Conservation (phyloP, 2,888 invertebrate species). For the Amiota minor region DNA sequence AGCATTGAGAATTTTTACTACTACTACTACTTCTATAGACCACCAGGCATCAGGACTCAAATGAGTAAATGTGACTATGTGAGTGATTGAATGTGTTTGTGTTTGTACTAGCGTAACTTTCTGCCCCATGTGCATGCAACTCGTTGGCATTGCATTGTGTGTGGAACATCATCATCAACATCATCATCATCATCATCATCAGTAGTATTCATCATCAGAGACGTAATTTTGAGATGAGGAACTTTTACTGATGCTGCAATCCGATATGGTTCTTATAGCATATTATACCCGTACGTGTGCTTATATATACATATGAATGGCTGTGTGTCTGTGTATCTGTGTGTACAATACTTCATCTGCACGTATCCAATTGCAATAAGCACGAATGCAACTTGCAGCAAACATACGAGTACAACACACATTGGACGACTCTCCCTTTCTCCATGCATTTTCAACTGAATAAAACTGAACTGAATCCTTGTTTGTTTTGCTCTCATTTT, state of each 20-base stretch:
- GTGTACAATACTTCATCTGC: neutral
- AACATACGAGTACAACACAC: neutral
- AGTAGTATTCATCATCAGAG: slow-evolving; percentile 24
- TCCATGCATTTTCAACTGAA: no score
- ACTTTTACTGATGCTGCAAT: slow-evolving; percentile 52
- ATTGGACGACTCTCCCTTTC: neutral
- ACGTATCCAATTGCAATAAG: slow-evolving; percentile 6
- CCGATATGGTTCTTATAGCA: slow-evolving; percentile 48
- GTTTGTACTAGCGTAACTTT: neutral
- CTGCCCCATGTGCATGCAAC: slow-evolving; percentile 23
- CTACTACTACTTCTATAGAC: slow-evolving; percentile 1
- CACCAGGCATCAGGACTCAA: neutral
- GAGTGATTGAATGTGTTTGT: neutral
- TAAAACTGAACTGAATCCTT: no score
- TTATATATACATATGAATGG: neutral
- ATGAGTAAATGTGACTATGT: neutral
- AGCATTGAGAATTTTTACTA: slow-evolving; percentile 3
- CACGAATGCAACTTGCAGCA: slow-evolving; percentile 27
- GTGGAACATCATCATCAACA: slow-evolving; percentile 44
- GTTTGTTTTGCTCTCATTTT: neutral
- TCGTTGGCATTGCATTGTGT: neutral
- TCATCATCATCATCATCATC: slow-evolving; percentile 41
- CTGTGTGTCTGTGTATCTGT: neutral
- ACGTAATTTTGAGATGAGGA: slow-evolving; percentile 38
- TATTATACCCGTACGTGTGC: neutral